Conservation (phyloP, 2,888 invertebrate species). For the Aphidoletes aphidimyza region DNA sequence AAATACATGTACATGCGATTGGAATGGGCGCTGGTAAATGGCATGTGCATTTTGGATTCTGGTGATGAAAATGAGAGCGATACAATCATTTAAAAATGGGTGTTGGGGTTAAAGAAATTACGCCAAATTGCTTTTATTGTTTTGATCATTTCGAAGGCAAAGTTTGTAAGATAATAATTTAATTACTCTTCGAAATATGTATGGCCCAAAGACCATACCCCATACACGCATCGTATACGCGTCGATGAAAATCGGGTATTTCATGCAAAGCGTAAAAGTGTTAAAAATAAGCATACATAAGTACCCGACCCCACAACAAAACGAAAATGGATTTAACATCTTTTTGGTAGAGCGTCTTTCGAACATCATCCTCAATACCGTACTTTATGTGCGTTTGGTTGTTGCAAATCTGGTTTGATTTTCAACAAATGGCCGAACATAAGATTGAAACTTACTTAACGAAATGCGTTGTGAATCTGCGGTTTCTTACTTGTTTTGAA, state of each 20-base stretch:
- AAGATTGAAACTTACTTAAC: constrained; percentile 5
- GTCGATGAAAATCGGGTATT: neutral
- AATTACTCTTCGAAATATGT: constrained; percentile 5
- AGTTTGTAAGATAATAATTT: constrained; percentile 33
- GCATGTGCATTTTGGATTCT: neutral
- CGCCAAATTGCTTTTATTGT: constrained; percentile 39
- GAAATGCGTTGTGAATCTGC: neutral
- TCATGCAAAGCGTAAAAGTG: neutral
- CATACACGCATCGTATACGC: too few relatives aligned
- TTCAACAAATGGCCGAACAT: neutral
- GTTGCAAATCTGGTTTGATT: constrained; percentile 29
- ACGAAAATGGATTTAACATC: constrained; percentile 22
- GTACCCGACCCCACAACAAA: neutral
- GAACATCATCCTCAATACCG: neutral
- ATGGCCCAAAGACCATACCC: too few relatives aligned
- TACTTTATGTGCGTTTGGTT: constrained; percentile 9
- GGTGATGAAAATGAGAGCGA: neutral
- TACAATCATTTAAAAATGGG: constrained; percentile 5
- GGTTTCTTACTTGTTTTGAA: neutral
- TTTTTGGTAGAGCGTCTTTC: neutral
- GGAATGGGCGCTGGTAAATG: neutral
- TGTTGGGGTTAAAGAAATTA: constrained; percentile 38
- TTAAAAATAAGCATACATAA: neutral
- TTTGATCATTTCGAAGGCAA: constrained; percentile 44
- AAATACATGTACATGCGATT: neutral